Evolutionary conservation across 2,797 vertebrate species (phyloP).

Genomic region (Sebastes iracundus): DNA sequence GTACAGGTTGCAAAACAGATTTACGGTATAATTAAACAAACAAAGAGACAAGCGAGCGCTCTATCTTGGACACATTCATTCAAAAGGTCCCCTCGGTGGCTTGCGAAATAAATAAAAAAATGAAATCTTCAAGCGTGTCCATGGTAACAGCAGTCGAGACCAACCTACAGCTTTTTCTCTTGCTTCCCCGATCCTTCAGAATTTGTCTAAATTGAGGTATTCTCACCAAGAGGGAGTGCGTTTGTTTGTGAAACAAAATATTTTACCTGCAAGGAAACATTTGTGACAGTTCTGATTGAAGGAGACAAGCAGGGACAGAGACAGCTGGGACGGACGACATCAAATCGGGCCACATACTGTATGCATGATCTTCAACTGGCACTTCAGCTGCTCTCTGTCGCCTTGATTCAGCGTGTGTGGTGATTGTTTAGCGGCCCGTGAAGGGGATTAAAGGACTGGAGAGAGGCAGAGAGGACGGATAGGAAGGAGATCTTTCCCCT

Average conservation of each 20-base stretch:
- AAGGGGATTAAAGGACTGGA: slow-evolving; percentile 49
- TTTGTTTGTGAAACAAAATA: slow-evolving; percentile 5
- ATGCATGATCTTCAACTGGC: not conserved
- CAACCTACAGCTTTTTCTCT: slow-evolving; percentile 15
- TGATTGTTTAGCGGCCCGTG: slow-evolving; percentile 41
- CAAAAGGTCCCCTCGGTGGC: slow-evolving; percentile 15
- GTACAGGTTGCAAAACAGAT: slow-evolving; percentile 49
- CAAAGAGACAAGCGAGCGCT: slow-evolving; percentile 7
- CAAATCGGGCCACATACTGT: not conserved
- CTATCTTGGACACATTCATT: slow-evolving; percentile 13
- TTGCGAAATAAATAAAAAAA: not conserved
- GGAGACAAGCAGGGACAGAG: not conserved
- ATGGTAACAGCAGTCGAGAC: slow-evolving; percentile 47
- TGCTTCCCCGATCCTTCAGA: slow-evolving; percentile 21
- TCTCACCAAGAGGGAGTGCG: not conserved
- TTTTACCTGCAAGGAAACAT: not conserved
- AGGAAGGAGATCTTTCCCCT: slow-evolving; percentile 1
- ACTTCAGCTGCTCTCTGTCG: slow-evolving; percentile 37
- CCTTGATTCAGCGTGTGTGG: slow-evolving; percentile 6
- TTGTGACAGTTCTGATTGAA: not conserved
- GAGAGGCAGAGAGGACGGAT: not conserved
- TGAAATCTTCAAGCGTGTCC: slow-evolving; percentile 34
- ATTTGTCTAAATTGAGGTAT: slow-evolving; percentile 16
- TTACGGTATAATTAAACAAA: slow-evolving; percentile 36
- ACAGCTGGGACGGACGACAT: not conserved